Conservation (phyloP, 2,113 vertebrate genomes). For the Cavia aperea region DNA sequence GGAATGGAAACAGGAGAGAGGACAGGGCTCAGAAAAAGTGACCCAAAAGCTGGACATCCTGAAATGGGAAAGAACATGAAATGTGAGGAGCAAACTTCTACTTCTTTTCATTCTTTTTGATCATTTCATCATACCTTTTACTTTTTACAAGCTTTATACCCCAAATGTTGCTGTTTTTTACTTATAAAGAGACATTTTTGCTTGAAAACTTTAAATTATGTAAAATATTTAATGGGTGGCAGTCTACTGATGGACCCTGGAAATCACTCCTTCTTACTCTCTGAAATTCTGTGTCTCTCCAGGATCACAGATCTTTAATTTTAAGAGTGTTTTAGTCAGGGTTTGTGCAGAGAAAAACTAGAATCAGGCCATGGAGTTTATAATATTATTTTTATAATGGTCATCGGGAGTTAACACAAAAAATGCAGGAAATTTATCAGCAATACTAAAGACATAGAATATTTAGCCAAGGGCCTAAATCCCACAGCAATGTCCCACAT, state of each 20-base stretch:
- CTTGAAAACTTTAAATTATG: background rate
- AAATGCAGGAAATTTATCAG: too few species aligned
- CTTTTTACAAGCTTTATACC: background rate
- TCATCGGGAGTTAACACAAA: too few species aligned
- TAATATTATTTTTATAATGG: too few species aligned
- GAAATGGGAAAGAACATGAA: background rate
- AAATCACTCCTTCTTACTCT: background rate
- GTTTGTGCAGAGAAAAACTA: too few species aligned
- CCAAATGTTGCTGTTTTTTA: background rate
- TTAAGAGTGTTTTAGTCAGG: background rate
- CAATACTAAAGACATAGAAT: too few species aligned
- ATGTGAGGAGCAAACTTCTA: background rate
- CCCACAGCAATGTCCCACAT: too few species aligned
- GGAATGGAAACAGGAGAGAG: background rate
- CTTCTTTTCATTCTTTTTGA: background rate
- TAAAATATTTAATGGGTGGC: background rate
- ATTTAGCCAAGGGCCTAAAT: too few species aligned
- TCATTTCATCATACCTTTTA: background rate
- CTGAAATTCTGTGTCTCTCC: background rate
- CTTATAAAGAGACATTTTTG: background rate
- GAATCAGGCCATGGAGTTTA: too few species aligned
- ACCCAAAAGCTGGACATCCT: background rate
- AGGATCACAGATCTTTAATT: background rate
- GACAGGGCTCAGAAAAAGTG: background rate
- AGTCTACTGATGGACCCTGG: too few species aligned